Percentiles rank a stretch among this genome's conserved stretches.
phyloP scores from a whole-genome alignment of 2,797 vertebrate genomes.

The Apodemus agrarius region DNA sequence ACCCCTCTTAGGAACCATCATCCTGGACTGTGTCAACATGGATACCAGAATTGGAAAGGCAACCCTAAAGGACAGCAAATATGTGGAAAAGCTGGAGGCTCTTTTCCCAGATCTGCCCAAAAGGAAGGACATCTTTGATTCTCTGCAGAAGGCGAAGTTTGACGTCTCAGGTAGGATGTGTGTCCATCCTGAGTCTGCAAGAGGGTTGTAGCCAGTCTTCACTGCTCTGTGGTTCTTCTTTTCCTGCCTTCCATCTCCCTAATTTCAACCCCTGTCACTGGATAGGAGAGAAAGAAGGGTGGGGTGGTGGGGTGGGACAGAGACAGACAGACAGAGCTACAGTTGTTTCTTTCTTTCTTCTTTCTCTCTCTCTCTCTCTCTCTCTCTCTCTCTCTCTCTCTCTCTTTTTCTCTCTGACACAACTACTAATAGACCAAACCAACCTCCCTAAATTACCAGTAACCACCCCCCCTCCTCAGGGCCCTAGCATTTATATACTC shows the following conservation, averaged over 20 bases:
- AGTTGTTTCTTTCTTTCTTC: too few relatives aligned
- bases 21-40: slow-evolving; percentile 97
- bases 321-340: background rate
- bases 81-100: slow-evolving; percentile 87
- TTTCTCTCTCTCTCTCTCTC: too few relatives aligned
- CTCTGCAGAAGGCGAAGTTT: slow-evolving; percentile 93
- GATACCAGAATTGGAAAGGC: slow-evolving; percentile 93
- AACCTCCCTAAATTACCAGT: background rate
- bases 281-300: background rate
- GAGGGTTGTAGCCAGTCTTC: background rate
- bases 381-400: background rate
- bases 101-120: slow-evolving; percentile 91
- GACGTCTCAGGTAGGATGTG: slow-evolving; percentile 91
- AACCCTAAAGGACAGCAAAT: slow-evolving; percentile 91
- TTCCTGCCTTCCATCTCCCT: background rate
- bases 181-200: background rate
- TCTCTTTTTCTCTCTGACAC: background rate
- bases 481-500: background rate
- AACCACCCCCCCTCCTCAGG: background rate
- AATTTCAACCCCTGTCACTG: background rate
- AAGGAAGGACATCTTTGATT: slow-evolving; percentile 90
- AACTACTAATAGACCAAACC: background rate
- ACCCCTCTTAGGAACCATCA: slow-evolving; percentile 89
- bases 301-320: too few relatives aligned
- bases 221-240: background rate